Evolutionary conservation across 2,888 invertebrate genomes (phyloP).

Genomic region (Drosophila nigritarsus): DNA sequence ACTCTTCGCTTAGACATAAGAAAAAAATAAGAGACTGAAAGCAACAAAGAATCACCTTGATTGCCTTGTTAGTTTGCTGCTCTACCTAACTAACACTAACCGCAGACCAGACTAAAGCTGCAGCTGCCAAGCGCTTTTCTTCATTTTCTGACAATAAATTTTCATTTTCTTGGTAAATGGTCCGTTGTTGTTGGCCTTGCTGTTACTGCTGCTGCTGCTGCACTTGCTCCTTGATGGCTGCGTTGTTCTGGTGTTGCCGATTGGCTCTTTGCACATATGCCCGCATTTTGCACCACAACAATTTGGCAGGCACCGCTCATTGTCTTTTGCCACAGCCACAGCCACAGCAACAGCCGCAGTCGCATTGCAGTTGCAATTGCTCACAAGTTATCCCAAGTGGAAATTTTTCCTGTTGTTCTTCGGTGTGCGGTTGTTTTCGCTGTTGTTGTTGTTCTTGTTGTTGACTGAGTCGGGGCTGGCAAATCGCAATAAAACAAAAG

Average conservation of each 20-base stretch:
- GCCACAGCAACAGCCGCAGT: slow-evolving; percentile 14
- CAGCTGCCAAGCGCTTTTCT: slow-evolving; percentile 61
- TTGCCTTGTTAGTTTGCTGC: slow-evolving; percentile 61
- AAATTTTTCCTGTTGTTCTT: slow-evolving; percentile 72
- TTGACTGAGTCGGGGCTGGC: slow-evolving; percentile 55
- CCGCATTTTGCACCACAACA: slow-evolving; percentile 79
- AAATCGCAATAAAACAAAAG: slow-evolving; percentile 78
- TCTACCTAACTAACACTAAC: slow-evolving; percentile 56
- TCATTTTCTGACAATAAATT: slow-evolving; percentile 82
- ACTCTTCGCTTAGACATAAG: slow-evolving; percentile 50
- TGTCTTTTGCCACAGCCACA: slow-evolving; percentile 58
- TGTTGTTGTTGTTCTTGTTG: slow-evolving; percentile 28
- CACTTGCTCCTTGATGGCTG: slow-evolving; percentile 62
- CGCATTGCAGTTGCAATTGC: slow-evolving; percentile 77
- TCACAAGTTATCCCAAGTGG: slow-evolving; percentile 84
- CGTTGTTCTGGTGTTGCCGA: slow-evolving; percentile 74
- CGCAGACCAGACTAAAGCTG: slow-evolving; percentile 38
- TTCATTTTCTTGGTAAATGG: slow-evolving; percentile 82
- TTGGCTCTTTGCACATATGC: slow-evolving; percentile 82
- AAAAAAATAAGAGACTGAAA: slow-evolving; percentile 20
- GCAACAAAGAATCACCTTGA: slow-evolving; percentile 72
- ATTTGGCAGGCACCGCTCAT: slow-evolving; percentile 77
- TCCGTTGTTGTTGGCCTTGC: slow-evolving; percentile 37
- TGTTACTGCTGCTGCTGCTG: slow-evolving; percentile 32
- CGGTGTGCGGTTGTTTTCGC: slow-evolving; percentile 33